A percentile compares a stretch with the other conserved stretches of the same genome.
These are phyloP conservation scores for Craterocephalus amniculus DNA, from an alignment of 2,797 vertebrate genomes.

Conservation along the genomic window DNA sequence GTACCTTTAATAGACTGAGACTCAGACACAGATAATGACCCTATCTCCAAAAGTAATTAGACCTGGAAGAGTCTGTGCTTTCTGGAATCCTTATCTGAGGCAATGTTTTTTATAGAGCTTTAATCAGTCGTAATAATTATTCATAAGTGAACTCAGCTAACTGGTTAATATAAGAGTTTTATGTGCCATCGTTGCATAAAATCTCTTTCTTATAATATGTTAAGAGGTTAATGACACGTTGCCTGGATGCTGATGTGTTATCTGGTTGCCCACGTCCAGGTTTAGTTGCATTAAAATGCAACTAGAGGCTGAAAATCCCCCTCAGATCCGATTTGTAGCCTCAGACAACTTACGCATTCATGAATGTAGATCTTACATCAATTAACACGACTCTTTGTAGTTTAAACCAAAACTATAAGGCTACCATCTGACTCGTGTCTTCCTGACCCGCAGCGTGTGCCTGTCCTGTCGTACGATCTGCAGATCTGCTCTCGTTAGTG, in stretches of 20 bases:
- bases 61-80: constrained; percentile 53
- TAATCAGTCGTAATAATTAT: constrained; percentile 64
- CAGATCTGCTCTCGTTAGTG: constrained; percentile 54
- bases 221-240: constrained; percentile 27
- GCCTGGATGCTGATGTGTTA: constrained; percentile 13
- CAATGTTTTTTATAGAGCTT: constrained; percentile 47
- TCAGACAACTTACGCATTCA: constrained; percentile 39
- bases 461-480: constrained; percentile 47
- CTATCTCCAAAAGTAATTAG: constrained; percentile 64
- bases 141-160: constrained; percentile 44
- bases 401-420: constrained; percentile 46
- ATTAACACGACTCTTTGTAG: constrained; percentile 43
- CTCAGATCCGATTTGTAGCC: constrained; percentile 50
- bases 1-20: constrained; percentile 64
- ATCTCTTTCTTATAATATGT: constrained; percentile 29
- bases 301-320: constrained; percentile 28
- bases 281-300: constrained; percentile 14
- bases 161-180: constrained; percentile 20
- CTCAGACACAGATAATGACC: constrained; percentile 58
- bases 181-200: constrained; percentile 34
- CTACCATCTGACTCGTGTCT: constrained; percentile 60
- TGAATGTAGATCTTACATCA: constrained; percentile 48
- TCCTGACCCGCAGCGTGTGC: constrained; percentile 54
- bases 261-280: neutral
- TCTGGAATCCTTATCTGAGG: constrained; percentile 67